These are phyloP conservation scores for Notiomystis cincta DNA, from an alignment of 2,113 vertebrate species.

Conservation along the genomic window DNA sequence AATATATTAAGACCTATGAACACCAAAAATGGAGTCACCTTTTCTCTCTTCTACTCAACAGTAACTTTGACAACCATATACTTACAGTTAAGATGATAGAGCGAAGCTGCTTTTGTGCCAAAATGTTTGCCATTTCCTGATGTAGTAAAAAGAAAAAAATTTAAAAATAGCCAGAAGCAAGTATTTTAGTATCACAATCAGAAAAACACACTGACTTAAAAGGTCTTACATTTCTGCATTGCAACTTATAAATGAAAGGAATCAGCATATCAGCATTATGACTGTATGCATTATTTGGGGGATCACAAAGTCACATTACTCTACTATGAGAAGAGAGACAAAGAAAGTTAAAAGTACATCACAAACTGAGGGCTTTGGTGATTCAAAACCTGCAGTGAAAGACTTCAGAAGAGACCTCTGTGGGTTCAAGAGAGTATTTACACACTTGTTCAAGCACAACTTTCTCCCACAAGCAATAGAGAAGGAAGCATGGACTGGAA, in stretches of 20 bases:
- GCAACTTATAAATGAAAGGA: neutral
- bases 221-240: neutral
- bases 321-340: neutral
- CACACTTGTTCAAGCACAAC: neutral
- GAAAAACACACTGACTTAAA: neutral
- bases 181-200: neutral
- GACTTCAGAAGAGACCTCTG: neutral
- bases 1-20: neutral
- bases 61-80: slow-evolving; percentile 3
- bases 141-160: neutral
- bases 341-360: neutral
- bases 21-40: neutral
- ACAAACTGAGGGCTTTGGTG: neutral
- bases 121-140: slow-evolving; percentile 97
- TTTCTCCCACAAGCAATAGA: neutral
- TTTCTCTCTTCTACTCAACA: neutral
- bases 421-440: neutral
- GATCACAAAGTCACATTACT: neutral
- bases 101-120: slow-evolving; percentile 95
- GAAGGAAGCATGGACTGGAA: neutral
- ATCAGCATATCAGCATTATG: neutral
- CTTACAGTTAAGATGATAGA: slow-evolving; percentile 94
- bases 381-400: neutral
- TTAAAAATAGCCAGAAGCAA: neutral
- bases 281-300: neutral